Evolutionary conservation across 2,113 vertebrate genomes (phyloP).

Genomic region (Lophochroa leadbeateri): DNA sequence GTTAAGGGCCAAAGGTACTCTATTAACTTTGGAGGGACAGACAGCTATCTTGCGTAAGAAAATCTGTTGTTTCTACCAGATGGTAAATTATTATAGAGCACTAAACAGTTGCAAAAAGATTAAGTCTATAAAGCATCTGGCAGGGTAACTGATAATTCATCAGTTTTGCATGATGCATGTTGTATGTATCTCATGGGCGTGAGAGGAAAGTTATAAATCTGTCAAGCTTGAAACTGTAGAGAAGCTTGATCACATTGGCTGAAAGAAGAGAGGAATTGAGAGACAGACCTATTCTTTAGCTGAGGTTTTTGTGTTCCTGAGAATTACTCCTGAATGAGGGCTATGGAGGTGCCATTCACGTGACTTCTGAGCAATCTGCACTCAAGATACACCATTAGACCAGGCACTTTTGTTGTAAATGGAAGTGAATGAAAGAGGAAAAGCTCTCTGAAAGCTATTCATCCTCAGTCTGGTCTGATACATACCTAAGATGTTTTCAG

Average conservation of each 20-base stretch:
- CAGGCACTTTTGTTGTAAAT: conserved; percentile 36
- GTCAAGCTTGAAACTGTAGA: conserved; percentile 1
- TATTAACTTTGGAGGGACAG: not conserved
- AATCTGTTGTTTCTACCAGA: conserved; percentile 17
- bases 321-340: conserved; percentile 8
- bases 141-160: conserved; percentile 27
- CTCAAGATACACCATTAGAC: conserved; percentile 12
- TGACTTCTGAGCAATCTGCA: conserved; percentile 25
- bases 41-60: not conserved
- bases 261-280: not conserved
- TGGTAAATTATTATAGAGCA: conserved; percentile 43
- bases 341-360: conserved; percentile 14
- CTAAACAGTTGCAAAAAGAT: conserved; percentile 53
- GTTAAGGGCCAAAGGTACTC: not conserved
- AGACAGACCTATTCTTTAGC: conserved; percentile 16
- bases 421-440: conserved; percentile 22
- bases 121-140: conserved; percentile 56
- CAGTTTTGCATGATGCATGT: conserved; percentile 18
- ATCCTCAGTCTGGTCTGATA: not conserved
- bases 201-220: conserved; percentile 43
- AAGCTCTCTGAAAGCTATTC: conserved; percentile 39
- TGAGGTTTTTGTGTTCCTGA: conserved; percentile 37
- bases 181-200: conserved; percentile 27
- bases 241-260: conserved; percentile 26
- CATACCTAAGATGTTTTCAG: conserved; percentile 26